These are phyloP conservation scores for Oryzias woworae DNA, from an alignment of 2,113 vertebrate species.

Conservation along the genomic window DNA sequence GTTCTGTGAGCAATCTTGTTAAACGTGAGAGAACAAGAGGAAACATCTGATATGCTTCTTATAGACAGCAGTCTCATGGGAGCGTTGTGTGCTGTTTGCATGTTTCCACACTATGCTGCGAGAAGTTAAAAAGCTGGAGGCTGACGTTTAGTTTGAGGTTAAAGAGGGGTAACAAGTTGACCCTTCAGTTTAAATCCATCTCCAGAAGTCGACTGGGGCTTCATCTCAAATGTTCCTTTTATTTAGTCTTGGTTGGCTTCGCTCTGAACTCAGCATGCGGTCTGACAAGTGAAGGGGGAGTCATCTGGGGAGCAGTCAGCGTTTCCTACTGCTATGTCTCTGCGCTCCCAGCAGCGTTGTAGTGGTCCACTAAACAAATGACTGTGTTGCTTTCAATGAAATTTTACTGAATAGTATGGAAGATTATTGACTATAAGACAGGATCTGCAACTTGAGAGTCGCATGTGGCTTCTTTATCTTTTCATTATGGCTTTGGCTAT, in stretches of 20 bases:
- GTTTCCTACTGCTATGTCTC: slow-evolving; percentile 14
- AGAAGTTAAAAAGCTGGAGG: no score
- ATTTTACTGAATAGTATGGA: rapidly evolving
- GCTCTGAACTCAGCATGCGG: slow-evolving; percentile 22
- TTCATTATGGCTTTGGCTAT: no score
- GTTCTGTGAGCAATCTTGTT: not conserved
- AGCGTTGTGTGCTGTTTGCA: slow-evolving; percentile 8
- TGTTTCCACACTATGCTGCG: not conserved
- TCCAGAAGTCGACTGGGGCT: not conserved
- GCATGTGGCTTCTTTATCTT: no score
- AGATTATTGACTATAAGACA: not conserved
- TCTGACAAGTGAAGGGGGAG: slow-evolving; percentile 22
- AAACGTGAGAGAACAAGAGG: slow-evolving; percentile 27
- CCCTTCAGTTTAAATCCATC: not conserved
- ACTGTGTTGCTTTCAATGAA: not conserved
- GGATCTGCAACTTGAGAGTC: no score
- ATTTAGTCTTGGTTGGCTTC: not conserved
- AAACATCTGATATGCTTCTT: slow-evolving; percentile 38
- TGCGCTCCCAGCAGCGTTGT: slow-evolving; percentile 12
- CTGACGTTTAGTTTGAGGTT: not conserved
- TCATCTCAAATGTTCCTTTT: no score
- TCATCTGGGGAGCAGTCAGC: slow-evolving; percentile 21
- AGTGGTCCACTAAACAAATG: not conserved
- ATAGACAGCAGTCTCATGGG: slow-evolving; percentile 24
- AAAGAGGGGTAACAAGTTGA: slow-evolving; percentile 22